Evolutionary conservation across 2,888 invertebrate species (phyloP), one percentile per base, ranked within the genome.

Genomic region (Xanthostigma xanthostigma): DNA sequence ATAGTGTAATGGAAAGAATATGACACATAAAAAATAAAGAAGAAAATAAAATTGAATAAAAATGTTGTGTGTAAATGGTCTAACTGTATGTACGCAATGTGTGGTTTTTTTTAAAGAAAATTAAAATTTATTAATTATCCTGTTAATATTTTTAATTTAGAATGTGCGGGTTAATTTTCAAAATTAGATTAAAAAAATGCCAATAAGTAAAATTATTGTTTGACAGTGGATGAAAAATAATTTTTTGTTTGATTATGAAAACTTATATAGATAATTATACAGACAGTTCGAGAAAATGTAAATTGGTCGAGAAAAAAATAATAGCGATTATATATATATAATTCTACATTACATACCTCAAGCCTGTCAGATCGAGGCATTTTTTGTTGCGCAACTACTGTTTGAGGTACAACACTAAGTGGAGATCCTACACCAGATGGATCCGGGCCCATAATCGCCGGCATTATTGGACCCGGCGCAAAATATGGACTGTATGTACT

Each of bases 361-460:
- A 94, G 82, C 75, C 94, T 81, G 74, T 93, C 93, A 68, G 91
- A 85, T 72, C 93, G 84, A 62, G 89, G 88, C 79, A 92, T 79
- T 76, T 94, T 93, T 76, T 92, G 92, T 73, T 91, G 85, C 62
- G 78, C 71, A 72, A 84, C 86, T 68, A 84, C 89, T 68, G 81
- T 84, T 76, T 88, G 89, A 69, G 79, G 88, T 69, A 81, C 83
- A 62, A 81, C 83, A 57, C 88, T 86, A 60, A 90, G 75, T 57
- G 86, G 88, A 64, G 87, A 87, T 62, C 81, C 86, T 56, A 81
- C 81, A 65, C 78, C 66, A 62, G 85, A 75, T 55, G 86, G 90
- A 73, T 90, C 90, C 59, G 88, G 89, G 54, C 89, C 86, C 74
- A 91, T 81, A 74, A 91, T 79, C 61, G 88, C 79, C 62, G 89